Evolutionary conservation across 2,888 invertebrate genomes (phyloP), one percentile per base, ranked within the genome.

Genomic region (Harpalus rubripes): DNA sequence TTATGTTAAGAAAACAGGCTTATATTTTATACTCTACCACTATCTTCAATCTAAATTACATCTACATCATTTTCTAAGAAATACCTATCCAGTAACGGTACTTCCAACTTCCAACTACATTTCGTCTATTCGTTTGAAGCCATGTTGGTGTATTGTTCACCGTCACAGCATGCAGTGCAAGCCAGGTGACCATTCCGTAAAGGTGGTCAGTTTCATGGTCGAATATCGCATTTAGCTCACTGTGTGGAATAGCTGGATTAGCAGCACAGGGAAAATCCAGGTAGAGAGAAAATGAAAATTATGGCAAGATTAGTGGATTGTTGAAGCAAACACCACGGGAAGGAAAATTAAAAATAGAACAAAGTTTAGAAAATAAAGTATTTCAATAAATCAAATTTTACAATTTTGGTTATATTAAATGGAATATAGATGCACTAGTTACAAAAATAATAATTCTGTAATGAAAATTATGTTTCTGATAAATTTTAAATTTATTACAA

Each of bases 161-260:
- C 72, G 82, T 82, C 72, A 72, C 68, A 12, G 32, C 68, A 32
- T 15, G 39, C 7, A n/a, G 39, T 7, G 63, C 76, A 76, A 59
- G 82, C 74, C 76, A 83, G 83, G 74, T 83, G 76, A 83, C 83
- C 74, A 83, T 82, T 72, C 58, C n/a, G 26, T 76, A 83, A 74
- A 83, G 82, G 56, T 83, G 83, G 83, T 83, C 83, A 83, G 72
- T 76, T 83, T 82, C 72, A 72, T 72, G 72, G 39, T 72, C 74
- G 58, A 8, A 68, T 68, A 56, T 72, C 74, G 58, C 18, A 68
- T 68, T 81, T 81, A 41, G 8, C 44, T 39, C 72, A 32, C 68
- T 68, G 39, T 59, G 18, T 59, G 26, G 63, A 63, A 63, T 63
- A 39, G 32, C 15, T 7, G 68, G 68, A 68, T 68, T 68, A 68